phyloP scores from a whole-genome alignment of 2,113 vertebrate species.

The Thamnophis sirtalis region DNA sequence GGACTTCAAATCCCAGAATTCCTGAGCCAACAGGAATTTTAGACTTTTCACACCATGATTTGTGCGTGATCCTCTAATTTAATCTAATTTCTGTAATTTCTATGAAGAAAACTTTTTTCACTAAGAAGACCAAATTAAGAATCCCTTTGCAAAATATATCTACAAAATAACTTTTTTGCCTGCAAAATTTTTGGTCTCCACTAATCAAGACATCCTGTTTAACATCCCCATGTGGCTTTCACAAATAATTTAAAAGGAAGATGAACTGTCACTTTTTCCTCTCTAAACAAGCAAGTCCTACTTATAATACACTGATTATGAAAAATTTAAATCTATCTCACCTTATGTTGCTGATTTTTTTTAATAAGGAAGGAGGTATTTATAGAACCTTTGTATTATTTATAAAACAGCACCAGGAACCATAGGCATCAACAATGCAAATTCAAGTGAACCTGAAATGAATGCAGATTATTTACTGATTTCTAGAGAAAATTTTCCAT shows the following conservation, averaged over 20 bases:
- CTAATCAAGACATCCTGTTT: not conserved
- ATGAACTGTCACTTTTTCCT: not conserved
- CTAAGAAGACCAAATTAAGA: not conserved
- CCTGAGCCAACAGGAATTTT: too few relatives aligned
- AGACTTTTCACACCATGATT: too few relatives aligned
- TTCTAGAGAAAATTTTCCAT: slow-evolving; percentile 33
- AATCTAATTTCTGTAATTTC: not conserved
- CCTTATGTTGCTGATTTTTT: not conserved
- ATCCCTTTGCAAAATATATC: not conserved
- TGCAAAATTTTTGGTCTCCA: not conserved
- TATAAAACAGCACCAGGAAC: slow-evolving; percentile 45
- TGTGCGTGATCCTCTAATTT: too few relatives aligned
- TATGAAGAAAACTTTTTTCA: not conserved
- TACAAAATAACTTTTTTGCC: not conserved
- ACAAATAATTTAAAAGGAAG: slow-evolving; percentile 8
- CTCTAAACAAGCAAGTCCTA: not conserved
- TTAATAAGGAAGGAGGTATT: not conserved
- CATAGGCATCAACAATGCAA: slow-evolving; percentile 24
- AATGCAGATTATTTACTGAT: slow-evolving; percentile 34
- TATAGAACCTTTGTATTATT: slow-evolving; percentile 42
- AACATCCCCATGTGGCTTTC: not conserved
- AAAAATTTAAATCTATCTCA: not conserved
- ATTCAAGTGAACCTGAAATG: slow-evolving; percentile 15
- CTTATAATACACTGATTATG: not conserved
- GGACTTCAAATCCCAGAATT: not conserved